A percentile compares a stretch with the other conserved stretches of the same genome.
These are phyloP conservation scores for Rhinoptilus africanus DNA, from an alignment of 2,113 vertebrate species.

Conservation along the genomic window DNA sequence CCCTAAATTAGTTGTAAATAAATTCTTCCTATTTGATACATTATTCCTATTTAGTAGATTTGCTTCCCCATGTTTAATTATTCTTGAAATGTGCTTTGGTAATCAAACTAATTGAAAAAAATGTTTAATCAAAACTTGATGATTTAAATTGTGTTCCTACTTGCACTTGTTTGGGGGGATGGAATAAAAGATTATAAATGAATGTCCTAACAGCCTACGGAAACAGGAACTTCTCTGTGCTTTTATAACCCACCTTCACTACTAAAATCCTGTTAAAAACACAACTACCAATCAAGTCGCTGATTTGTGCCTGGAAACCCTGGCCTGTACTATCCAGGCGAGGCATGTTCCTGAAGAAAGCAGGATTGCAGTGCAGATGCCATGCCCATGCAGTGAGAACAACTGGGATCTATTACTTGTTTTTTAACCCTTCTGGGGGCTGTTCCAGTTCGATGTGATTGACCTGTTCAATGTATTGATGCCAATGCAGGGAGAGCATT, in stretches of 20 bases:
- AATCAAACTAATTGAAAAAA: slow-evolving; percentile 15
- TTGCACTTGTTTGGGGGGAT: neutral
- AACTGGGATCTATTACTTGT: neutral
- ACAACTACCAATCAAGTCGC: slow-evolving; percentile 28
- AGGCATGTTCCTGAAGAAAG: neutral
- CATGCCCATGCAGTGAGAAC: neutral
- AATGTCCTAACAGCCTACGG: neutral
- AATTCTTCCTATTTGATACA: neutral
- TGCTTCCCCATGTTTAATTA: neutral
- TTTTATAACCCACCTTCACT: neutral
- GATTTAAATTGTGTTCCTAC: neutral
- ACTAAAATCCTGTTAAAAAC: slow-evolving; percentile 24
- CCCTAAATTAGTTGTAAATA: neutral
- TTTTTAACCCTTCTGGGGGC: neutral
- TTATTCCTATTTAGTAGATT: neutral
- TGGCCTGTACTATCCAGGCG: neutral
- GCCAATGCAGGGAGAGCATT: neutral
- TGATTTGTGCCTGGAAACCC: neutral
- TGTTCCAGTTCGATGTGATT: neutral
- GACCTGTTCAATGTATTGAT: neutral
- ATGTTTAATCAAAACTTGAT: neutral
- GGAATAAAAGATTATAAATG: neutral
- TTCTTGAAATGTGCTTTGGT: slow-evolving; percentile 30
- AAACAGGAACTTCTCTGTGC: neutral
- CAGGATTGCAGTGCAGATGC: neutral